Base-by-base conservation (phyloP, 2,888 invertebrate genomes). In the Noctua pronuba region DNA sequence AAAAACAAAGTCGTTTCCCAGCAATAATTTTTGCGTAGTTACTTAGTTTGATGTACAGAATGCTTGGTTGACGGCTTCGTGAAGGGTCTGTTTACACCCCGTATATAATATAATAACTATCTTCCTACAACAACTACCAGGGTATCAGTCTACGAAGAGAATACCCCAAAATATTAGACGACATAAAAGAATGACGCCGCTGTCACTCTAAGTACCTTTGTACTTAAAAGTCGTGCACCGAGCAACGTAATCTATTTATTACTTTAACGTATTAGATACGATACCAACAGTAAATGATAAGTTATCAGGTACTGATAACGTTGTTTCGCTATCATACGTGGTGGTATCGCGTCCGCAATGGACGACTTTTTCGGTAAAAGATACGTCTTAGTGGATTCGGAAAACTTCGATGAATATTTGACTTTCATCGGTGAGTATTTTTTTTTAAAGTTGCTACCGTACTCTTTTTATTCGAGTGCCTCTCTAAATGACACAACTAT, bases 291-390 rank as follows among this genome's bases (percentile, higher is more conserved):
- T 28, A 21, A 28, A 10, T 13, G 86, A 88, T 84, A 86, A 28
- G 76, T 58, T 88, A 88, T 87, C 88, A 78, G 68, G 24, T 0
- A 66, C 55, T 44, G 79, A 80, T 73, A 74, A 68, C 35, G 70
- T 38, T n/a, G 21, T n/a, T 62, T 1, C 24, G 18, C 1, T 73
- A 73, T 35, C 80, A 79, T 49, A 73, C 16, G 75, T 55, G 67
- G 46, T 60, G 16, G 16, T 31, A 41, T 55, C 13, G 44, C 71
- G 83, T 73, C 58, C 31, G 89, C 79, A n/a, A 95, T 96, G 95
- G 95, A 95, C 60, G 91, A 93, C 41, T 95, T 90, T 87, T 86
- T 94, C 4, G 94, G 92, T 7, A 93, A 92, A 80, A 87, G 88
- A 44, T 93, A 93, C 49, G 81, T 88, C 69, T 75, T 92, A 62